These are phyloP conservation scores for Prunella fulvescens DNA, from an alignment of 2,113 vertebrate genomes.

Conservation along the genomic window DNA sequence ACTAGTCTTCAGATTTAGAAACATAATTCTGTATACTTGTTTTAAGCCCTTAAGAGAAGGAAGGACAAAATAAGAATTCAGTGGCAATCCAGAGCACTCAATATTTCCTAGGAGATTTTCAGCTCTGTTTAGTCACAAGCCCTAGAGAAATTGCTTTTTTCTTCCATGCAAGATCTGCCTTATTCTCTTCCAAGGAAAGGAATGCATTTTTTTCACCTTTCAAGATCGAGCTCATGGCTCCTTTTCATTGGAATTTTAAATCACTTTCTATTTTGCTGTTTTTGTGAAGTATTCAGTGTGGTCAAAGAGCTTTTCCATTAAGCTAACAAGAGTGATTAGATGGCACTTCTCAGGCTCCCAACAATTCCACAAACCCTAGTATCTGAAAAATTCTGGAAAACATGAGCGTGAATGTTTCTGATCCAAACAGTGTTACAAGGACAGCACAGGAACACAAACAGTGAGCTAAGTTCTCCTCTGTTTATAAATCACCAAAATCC, in stretches of 20 bases:
- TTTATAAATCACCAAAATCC: neutral
- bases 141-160: neutral
- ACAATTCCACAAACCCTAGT: neutral
- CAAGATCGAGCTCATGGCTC: neutral
- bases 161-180: neutral
- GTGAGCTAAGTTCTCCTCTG: neutral
- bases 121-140: neutral
- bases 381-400: neutral
- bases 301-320: conserved; percentile 6
- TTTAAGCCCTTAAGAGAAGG: neutral
- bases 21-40: neutral
- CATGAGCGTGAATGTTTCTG: neutral
- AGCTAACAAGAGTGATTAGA: neutral
- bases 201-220: neutral
- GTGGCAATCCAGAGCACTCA: neutral
- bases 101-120: neutral
- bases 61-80: neutral
- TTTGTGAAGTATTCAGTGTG: neutral
- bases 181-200: neutral
- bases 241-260: neutral
- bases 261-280: neutral
- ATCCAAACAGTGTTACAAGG: neutral
- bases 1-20: neutral
- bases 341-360: neutral
- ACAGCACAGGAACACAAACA: neutral